phyloP scores from a whole-genome alignment of 2,888 invertebrate species.

The Theodoxus fluviatilis region DNA sequence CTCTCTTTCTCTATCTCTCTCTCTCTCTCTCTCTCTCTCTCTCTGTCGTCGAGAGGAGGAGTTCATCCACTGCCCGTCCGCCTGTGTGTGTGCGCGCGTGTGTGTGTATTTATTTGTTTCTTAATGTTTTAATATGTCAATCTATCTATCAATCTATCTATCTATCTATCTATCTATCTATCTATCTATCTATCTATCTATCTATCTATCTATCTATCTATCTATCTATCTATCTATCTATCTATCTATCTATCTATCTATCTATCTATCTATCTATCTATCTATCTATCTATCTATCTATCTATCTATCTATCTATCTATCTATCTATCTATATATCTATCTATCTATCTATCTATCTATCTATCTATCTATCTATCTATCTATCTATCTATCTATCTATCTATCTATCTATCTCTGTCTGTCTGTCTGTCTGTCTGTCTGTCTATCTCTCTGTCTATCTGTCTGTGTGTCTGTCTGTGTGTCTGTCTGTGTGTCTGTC shows the following conservation, averaged over 20 bases:
- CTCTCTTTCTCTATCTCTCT: background rate
- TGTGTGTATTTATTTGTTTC: no score
- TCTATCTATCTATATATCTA: constrained; percentile 1
- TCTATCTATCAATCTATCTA: background rate
- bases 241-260: background rate
- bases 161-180: constrained; percentile 12
- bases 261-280: background rate
- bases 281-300: background rate
- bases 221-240: background rate
- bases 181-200: background rate
- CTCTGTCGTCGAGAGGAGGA: background rate
- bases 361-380: no score
- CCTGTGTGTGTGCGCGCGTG: no score
- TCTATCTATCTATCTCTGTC: no score
- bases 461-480: constrained; percentile 8
- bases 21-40: constrained; percentile 2
- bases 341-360: background rate
- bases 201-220: background rate
- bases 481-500: background rate
- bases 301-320: no score
- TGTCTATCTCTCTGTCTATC: background rate
- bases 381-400: no score
- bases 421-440: no score
- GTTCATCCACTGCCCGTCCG: no score
- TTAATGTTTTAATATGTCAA: no score